Evolutionary conservation across 2,888 invertebrate genomes (phyloP).

Genomic region (Smittia sp.): DNA sequence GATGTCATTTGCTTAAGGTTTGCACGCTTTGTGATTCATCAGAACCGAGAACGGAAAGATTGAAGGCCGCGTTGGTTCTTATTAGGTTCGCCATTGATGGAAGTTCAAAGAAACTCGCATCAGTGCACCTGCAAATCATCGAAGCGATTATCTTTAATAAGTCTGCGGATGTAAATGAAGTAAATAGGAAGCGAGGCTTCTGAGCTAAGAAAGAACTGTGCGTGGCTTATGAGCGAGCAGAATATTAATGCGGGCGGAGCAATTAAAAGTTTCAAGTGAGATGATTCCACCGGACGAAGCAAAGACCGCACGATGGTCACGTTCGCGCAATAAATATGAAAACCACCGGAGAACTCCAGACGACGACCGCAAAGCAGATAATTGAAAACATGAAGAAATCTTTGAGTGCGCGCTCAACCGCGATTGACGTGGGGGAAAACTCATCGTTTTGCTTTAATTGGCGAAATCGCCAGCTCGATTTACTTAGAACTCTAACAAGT

Average conservation of each 20-base stretch:
- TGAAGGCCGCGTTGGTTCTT: background rate
- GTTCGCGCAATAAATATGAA: background rate
- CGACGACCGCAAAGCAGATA: background rate
- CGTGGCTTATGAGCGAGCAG: no score
- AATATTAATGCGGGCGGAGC: no score
- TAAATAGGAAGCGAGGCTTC: background rate
- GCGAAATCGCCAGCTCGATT: background rate
- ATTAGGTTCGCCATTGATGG: background rate
- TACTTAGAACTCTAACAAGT: background rate
- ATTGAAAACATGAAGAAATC: background rate
- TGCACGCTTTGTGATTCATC: background rate
- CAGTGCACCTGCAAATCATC: background rate
- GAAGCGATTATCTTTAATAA: background rate
- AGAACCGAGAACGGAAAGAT: background rate
- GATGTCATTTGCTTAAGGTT: constrained; percentile 4
- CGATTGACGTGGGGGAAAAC: background rate
- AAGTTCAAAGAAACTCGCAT: background rate
- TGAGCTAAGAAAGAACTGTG: no score
- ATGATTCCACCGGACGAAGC: no score
- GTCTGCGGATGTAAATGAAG: background rate
- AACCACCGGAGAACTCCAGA: background rate
- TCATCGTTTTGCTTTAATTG: background rate
- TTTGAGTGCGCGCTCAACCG: background rate
- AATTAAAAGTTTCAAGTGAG: no score
- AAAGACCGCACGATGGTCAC: background rate